phyloP scores from a whole-genome alignment of 2,888 invertebrate species.

The Apoda limacodes region DNA sequence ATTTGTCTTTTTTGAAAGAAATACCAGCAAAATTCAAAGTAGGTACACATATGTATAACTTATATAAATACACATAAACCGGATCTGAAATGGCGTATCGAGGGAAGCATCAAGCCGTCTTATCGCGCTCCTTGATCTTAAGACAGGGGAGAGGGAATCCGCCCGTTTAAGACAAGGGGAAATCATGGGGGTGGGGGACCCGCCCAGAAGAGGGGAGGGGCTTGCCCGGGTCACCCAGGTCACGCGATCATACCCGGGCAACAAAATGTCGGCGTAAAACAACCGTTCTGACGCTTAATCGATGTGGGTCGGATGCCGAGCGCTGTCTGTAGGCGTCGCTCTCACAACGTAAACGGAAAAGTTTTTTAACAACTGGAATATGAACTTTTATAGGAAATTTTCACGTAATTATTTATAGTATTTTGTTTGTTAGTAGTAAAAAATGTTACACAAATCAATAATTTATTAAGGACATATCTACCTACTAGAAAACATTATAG shows the following conservation, averaged over 20 bases:
- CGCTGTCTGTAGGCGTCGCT: conserved; percentile 2
- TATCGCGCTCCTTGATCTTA: too few relatives aligned
- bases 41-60: conserved; percentile 21
- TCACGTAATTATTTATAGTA: too few relatives aligned
- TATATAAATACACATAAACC: conserved; percentile 22
- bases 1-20: too few relatives aligned
- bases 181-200: conserved; percentile 29
- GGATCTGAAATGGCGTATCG: conserved; percentile 30
- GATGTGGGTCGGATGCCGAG: conserved; percentile 19
- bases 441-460: too few relatives aligned
- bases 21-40: too few relatives aligned
- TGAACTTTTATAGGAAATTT: too few relatives aligned
- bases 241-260: conserved; percentile 33
- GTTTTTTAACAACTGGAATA: too few relatives aligned
- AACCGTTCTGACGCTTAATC: conserved; percentile 30
- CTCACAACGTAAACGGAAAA: too few relatives aligned
- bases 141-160: too few relatives aligned
- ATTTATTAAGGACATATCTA: too few relatives aligned
- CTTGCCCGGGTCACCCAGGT: conserved; percentile 40
- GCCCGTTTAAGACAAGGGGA: conserved; percentile 26
- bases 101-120: conserved; percentile 45
- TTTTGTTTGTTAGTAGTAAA: too few relatives aligned
- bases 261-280: conserved; percentile 41
- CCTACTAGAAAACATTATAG: too few relatives aligned
- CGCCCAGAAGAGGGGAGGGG: conserved; percentile 40